Percentiles rank a stretch among this genome's conserved stretches.
Conservation (phyloP, 2,888 invertebrate species). For the Diadromus collaris region DNA sequence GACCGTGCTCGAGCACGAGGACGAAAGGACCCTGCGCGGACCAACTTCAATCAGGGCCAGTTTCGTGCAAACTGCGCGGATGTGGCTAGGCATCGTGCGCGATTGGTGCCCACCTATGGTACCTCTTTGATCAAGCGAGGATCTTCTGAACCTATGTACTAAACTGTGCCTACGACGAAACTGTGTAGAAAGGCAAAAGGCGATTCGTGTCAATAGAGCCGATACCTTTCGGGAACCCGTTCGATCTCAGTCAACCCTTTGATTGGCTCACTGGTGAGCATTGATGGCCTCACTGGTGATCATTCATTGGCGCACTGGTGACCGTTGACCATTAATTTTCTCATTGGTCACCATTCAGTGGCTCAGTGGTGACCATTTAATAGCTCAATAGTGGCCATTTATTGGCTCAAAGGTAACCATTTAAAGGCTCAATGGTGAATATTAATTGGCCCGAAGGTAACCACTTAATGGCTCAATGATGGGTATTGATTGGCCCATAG, state of each 20-base stretch:
- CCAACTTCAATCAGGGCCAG: constrained; percentile 65
- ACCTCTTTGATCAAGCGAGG: constrained; percentile 54
- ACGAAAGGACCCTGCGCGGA: constrained; percentile 42
- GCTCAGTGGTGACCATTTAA: no score
- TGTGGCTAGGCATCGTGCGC: constrained; percentile 46
- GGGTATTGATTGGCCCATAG: no score
- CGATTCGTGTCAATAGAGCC: constrained; percentile 45
- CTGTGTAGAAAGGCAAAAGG: constrained; percentile 35
- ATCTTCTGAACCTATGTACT: constrained; percentile 66
- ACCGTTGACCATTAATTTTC: no score
- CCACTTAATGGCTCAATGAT: no score
- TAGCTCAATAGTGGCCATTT: no score
- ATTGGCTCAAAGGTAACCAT: no score
- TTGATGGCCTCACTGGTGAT: no score
- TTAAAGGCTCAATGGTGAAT: no score
- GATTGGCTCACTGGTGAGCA: no score
- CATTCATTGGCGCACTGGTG: no score
- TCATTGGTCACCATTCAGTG: no score
- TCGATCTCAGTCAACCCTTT: constrained; percentile 52
- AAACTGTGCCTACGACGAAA: constrained; percentile 37
- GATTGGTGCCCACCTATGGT: constrained; percentile 51
- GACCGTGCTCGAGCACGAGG: constrained; percentile 62
- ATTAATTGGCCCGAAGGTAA: no score
- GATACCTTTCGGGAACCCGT: constrained; percentile 55
- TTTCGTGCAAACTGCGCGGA: constrained; percentile 50